phyloP scores from a whole-genome alignment of 2,888 invertebrate species.

The Trachelus troglodyta region DNA sequence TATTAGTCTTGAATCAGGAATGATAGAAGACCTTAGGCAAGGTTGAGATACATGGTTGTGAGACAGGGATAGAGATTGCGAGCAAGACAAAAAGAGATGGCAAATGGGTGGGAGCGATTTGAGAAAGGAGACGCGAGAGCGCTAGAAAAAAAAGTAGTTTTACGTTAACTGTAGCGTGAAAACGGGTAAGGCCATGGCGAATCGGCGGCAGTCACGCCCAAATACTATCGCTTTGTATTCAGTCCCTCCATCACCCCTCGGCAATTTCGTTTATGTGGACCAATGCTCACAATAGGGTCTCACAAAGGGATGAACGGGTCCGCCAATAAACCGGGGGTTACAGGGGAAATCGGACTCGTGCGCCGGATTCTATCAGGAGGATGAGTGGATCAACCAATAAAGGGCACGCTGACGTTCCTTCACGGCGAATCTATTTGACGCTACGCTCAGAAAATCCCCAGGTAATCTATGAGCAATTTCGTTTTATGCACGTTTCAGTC shows the following conservation, averaged over 20 bases:
- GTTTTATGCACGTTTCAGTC: conserved; percentile 20
- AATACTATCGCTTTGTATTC: conserved; percentile 47
- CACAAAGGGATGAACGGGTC: conserved; percentile 60
- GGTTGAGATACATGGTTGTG: neutral
- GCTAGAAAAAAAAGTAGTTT: conserved; percentile 30
- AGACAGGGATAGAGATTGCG: neutral
- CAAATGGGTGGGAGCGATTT: neutral
- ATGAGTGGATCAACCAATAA: conserved; percentile 60
- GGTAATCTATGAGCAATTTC: conserved; percentile 24
- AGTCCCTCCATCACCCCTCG: conserved; percentile 47
- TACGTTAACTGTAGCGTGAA: conserved; percentile 53
- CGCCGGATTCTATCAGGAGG: conserved; percentile 55
- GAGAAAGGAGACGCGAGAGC: neutral
- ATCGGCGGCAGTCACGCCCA: conserved; percentile 60
- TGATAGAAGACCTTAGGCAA: neutral
- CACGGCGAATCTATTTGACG: conserved; percentile 34
- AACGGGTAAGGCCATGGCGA: conserved; percentile 55
- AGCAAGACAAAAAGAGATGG: neutral
- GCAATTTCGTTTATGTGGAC: conserved; percentile 64
- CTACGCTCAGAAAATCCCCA: conserved; percentile 27
- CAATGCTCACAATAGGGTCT: conserved; percentile 56
- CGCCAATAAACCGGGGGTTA: conserved; percentile 59
- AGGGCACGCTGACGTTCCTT: conserved; percentile 36
- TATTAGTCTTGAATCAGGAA: neutral
- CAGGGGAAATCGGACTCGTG: conserved; percentile 59